A percentile compares a stretch with the other conserved stretches of the same genome.
Evolutionary conservation across 2,797 vertebrate genomes (phyloP).

Genomic region (Sebastes nivosus): DNA sequence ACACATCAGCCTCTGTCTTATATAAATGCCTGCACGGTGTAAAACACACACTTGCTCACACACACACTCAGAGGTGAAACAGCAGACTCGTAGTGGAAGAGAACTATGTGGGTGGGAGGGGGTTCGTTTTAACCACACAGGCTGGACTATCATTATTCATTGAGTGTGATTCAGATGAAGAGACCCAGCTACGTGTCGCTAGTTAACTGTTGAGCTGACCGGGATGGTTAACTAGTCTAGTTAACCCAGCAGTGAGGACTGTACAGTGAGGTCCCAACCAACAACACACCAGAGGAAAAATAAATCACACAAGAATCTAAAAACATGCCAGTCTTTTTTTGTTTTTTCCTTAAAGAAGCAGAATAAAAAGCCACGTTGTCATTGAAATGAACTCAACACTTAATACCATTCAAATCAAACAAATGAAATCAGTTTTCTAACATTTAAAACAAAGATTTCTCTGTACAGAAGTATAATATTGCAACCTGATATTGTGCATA

Average conservation of each 20-base stretch:
- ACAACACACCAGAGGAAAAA: constrained; percentile 52
- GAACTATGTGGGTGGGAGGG: constrained; percentile 63
- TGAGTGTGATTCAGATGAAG: constrained; percentile 61
- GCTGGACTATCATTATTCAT: constrained; percentile 70
- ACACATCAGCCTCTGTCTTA: constrained; percentile 70
- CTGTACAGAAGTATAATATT: constrained; percentile 85
- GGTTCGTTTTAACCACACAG: constrained; percentile 60
- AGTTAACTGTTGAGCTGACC: constrained; percentile 33
- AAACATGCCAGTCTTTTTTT: constrained; percentile 75
- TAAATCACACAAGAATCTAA: constrained; percentile 72
- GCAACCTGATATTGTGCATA: constrained; percentile 89
- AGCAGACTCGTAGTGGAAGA: constrained; percentile 71
- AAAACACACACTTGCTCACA: constrained; percentile 47
- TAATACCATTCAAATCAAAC: constrained; percentile 76
- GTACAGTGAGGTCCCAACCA: constrained; percentile 72
- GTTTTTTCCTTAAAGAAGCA: constrained; percentile 67
- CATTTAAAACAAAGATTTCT: constrained; percentile 74
- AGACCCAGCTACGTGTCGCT: constrained; percentile 46
- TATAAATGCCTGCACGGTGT: constrained; percentile 75
- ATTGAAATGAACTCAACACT: constrained; percentile 77
- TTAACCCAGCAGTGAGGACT: constrained; percentile 60
- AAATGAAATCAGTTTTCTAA: constrained; percentile 72
- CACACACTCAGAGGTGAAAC: constrained; percentile 62
- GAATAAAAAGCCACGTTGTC: constrained; percentile 72
- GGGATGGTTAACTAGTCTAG: constrained; percentile 34